Base-by-base conservation (phyloP, 2,113 vertebrate species). In the Gavia stellata region DNA sequence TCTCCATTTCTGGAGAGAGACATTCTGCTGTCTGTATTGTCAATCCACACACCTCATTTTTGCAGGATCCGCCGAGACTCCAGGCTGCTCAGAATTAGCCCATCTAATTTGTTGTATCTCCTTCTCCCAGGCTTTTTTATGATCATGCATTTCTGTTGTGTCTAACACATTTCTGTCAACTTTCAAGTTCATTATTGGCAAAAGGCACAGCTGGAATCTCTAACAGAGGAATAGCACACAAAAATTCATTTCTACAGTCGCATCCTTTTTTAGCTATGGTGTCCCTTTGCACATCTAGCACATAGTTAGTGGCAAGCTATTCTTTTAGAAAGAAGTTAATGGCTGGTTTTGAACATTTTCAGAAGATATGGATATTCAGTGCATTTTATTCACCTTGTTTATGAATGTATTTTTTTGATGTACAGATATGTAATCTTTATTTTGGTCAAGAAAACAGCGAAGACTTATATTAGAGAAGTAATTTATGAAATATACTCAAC, bases 21-120 rank as follows among this genome's bases (percentile, higher is more conserved):
- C 79, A 12, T 91, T 96, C 96, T 81, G 70, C 79, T 96, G 72
- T 75, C 68, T 12, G 19, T 80, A 53, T 68, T 92, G 70, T 80
- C 79, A 83, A 52, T 50, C 81, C 49, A 71, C 44, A 82, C 0
- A 1, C 88, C 66, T 97, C 88, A 61, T 95, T 88, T 94, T 95
- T 87, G 77, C 6, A 19, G 68, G 31, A 66, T 92, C 91, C 12
- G 5, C 18, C 16, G 88, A 92, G 82, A 94, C 94, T 95, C 61
- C 47, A 65, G 81, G 66, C 86, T 91, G 75, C 36, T 95, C 47
- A 92, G 73, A 96, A 94, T 93, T 88, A 92, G 40, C 40, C 67
- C 8, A 0, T 81, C 90, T 49, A 91, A 92, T 96, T 97, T 93
- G 94, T 96, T 88, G 90, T 80, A 82, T 90, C 80, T 96, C 52